phyloP scores from a whole-genome alignment of 2,113 vertebrate species.

The Channa argus region DNA sequence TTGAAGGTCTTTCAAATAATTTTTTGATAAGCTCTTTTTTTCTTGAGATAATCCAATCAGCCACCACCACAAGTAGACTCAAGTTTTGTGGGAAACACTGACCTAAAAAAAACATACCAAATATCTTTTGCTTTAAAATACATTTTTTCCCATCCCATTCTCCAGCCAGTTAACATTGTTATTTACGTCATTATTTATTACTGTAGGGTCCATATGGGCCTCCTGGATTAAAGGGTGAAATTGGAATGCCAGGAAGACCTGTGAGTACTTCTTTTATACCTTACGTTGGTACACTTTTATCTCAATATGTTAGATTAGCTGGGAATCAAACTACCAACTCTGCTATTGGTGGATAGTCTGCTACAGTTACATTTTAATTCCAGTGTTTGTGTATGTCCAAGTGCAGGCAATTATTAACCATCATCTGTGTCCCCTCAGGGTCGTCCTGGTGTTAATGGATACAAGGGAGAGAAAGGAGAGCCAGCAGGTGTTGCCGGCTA shows the following conservation, averaged over 20 bases:
- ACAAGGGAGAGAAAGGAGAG: constrained; percentile 96
- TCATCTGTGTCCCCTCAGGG: constrained; percentile 81
- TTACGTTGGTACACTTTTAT: not conserved
- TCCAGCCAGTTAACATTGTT: not conserved
- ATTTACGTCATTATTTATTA: constrained; percentile 12
- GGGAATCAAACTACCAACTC: not conserved
- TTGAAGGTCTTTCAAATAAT: too few relatives aligned
- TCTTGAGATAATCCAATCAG: too few relatives aligned
- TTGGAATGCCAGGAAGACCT: constrained; percentile 95
- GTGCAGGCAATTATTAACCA: not conserved
- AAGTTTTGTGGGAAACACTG: too few relatives aligned
- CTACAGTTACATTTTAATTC: too few relatives aligned
- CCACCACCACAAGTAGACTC: too few relatives aligned
- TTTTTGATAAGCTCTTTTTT: too few relatives aligned
- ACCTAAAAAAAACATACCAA: too few relatives aligned
- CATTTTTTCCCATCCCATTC: too few relatives aligned
- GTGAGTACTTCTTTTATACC: constrained; percentile 62
- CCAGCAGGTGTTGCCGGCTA: constrained; percentile 62
- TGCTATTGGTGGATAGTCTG: too few relatives aligned
- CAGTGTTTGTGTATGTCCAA: too few relatives aligned
- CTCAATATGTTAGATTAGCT: not conserved
- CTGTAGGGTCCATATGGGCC: constrained; percentile 87
- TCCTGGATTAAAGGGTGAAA: constrained; percentile 92
- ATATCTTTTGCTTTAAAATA: too few relatives aligned
- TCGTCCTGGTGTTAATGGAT: constrained; percentile 93